Evolutionary conservation across 2,113 vertebrate genomes (phyloP).

Genomic region (Upupa epops): DNA sequence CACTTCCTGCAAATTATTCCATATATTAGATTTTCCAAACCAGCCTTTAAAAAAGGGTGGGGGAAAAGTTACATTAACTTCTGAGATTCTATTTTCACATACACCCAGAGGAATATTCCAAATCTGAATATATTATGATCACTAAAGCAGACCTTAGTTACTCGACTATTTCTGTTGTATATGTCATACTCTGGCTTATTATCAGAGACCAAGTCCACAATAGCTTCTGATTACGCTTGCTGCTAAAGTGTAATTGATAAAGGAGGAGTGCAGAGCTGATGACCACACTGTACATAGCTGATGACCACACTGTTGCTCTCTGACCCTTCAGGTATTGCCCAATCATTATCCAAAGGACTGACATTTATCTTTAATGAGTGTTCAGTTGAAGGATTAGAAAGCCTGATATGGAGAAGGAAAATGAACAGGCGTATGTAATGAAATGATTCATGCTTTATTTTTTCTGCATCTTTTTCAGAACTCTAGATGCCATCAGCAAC

Average conservation of each 20-base stretch:
- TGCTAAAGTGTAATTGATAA: not conserved
- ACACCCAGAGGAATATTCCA: slow-evolving; percentile 44
- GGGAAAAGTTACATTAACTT: slow-evolving; percentile 27
- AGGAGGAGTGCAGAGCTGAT: not conserved
- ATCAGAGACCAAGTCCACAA: not conserved
- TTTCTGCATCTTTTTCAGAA: not conserved
- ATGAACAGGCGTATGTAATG: not conserved
- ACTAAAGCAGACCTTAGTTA: slow-evolving; percentile 15
- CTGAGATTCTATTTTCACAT: slow-evolving; percentile 58
- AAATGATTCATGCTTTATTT: not conserved
- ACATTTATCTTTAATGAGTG: slow-evolving; percentile 14
- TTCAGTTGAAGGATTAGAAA: not conserved
- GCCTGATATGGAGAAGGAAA: not conserved
- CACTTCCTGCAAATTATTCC: slow-evolving; percentile 54
- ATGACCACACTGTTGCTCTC: not conserved
- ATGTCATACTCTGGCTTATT: slow-evolving; percentile 6
- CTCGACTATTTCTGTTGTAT: slow-evolving; percentile 11
- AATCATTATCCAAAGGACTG: not conserved
- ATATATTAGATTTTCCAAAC: slow-evolving; percentile 55
- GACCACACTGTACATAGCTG: not conserved
- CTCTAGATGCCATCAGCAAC: not conserved
- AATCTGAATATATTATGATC: slow-evolving; percentile 70
- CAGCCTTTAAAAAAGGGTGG: not conserved
- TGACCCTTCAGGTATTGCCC: not conserved
- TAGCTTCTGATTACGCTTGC: not conserved